A percentile compares a stretch with the other conserved stretches of the same genome.
phyloP scores from a whole-genome alignment of 2,113 vertebrate species.

The Myiopsitta monachus region DNA sequence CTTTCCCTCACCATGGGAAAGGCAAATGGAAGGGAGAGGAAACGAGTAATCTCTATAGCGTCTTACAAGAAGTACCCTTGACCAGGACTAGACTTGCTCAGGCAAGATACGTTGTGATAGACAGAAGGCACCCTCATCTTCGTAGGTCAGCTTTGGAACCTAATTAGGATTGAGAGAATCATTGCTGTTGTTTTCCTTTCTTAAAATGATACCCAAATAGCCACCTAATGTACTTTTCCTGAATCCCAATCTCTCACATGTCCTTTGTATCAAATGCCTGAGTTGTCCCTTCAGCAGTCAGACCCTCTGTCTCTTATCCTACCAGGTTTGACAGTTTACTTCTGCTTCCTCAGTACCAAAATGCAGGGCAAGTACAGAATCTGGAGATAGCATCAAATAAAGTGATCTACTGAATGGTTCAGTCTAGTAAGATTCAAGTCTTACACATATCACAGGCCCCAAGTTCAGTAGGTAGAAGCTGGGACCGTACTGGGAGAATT shows the following conservation, averaged over 20 bases:
- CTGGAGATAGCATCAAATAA: background rate
- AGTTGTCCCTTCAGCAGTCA: background rate
- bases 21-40: background rate
- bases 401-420: background rate
- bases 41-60: background rate
- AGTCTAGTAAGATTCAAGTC: background rate
- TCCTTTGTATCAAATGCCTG: background rate
- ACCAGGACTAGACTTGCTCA: background rate
- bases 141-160: background rate
- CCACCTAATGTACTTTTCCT: background rate
- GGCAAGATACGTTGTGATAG: background rate
- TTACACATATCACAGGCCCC: background rate
- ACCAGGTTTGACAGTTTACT: background rate
- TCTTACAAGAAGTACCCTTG: background rate
- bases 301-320: background rate
- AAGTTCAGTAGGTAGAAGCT: background rate
- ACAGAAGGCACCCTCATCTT: background rate
- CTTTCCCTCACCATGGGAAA: background rate
- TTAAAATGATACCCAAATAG: background rate
- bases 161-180: background rate
- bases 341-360: background rate
- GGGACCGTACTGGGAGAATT: background rate
- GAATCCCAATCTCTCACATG: background rate
- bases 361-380: background rate
- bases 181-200: background rate